Evolutionary conservation across 2,888 invertebrate species (phyloP).

Genomic region (Drosophila ochracea): DNA sequence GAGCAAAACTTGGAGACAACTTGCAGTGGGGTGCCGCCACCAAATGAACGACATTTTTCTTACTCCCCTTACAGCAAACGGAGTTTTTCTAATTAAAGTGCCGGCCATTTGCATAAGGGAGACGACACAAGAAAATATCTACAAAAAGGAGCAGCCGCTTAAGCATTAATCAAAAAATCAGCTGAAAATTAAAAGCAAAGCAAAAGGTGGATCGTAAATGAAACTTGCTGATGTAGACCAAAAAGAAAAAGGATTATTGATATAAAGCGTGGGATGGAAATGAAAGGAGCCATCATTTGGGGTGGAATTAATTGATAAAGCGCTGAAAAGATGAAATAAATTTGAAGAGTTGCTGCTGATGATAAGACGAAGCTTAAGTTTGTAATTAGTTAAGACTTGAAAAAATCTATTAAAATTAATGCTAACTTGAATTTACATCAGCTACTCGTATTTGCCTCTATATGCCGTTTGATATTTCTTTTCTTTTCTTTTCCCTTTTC

Average conservation of each 20-base stretch:
- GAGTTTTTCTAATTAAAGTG: slow-evolving; percentile 75
- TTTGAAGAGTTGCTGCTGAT: slow-evolving; percentile 6
- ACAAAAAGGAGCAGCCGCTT: slow-evolving; percentile 62
- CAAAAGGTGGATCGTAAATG: slow-evolving; percentile 30
- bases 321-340: slow-evolving; percentile 25
- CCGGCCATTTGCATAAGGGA: slow-evolving; percentile 70
- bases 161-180: slow-evolving; percentile 81
- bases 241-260: slow-evolving; percentile 47
- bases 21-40: slow-evolving; percentile 33
- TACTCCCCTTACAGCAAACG: slow-evolving; percentile 11
- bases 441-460: not conserved
- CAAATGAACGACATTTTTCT: slow-evolving; percentile 65
- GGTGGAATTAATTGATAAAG: slow-evolving; percentile 41
- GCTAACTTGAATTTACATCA: not conserved
- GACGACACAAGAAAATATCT: slow-evolving; percentile 5
- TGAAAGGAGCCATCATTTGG: slow-evolving; percentile 5
- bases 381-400: not conserved
- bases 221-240: slow-evolving; percentile 28
- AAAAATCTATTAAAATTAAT: not conserved
- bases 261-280: slow-evolving; percentile 27
- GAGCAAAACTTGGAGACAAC: slow-evolving; percentile 61
- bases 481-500: not conserved
- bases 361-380: not conserved
- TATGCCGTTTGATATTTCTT: not conserved
- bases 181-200: slow-evolving; percentile 73